Evolutionary conservation across 2,888 invertebrate genomes (phyloP).

Genomic region (Ectropis crepuscularia): DNA sequence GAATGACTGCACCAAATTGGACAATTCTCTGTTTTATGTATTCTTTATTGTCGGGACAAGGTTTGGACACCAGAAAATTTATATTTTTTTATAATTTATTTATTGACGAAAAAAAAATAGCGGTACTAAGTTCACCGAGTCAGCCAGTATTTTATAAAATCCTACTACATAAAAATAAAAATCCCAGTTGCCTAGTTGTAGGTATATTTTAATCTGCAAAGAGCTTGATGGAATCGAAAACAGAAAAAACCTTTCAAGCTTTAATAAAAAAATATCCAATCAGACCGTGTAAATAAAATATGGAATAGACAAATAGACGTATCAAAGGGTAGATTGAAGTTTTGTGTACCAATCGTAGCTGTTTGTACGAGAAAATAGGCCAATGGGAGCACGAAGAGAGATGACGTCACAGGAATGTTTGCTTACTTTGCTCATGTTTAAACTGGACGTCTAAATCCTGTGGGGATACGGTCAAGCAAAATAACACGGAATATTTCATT

Average conservation of each 20-base stretch:
- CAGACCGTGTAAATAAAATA: constrained; percentile 24
- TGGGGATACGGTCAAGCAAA: neutral
- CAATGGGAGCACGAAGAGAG: constrained; percentile 5
- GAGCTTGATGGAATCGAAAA: constrained; percentile 1
- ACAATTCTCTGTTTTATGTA: too few relatives aligned
- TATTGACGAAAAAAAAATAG: too few relatives aligned
- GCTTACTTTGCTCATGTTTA: constrained; percentile 4
- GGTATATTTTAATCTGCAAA: neutral
- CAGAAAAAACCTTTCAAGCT: constrained; percentile 7
- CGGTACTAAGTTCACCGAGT: too few relatives aligned
- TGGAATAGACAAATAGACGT: constrained; percentile 28
- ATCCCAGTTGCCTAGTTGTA: neutral
- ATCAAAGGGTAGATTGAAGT: constrained; percentile 29
- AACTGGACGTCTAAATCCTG: too few relatives aligned
- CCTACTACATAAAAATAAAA: too few relatives aligned
- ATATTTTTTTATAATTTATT: too few relatives aligned
- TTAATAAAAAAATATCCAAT: constrained; percentile 19
- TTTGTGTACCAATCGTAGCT: constrained; percentile 25
- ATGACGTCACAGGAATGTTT: constrained; percentile 21
- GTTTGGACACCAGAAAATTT: too few relatives aligned
- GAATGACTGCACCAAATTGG: too few relatives aligned
- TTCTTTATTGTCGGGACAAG: too few relatives aligned
- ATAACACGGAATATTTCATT: neutral
- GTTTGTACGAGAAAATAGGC: constrained; percentile 22
- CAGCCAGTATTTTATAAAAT: too few relatives aligned